Percentiles rank a stretch among this genome's conserved stretches.
phyloP scores from a whole-genome alignment of 2,113 vertebrate genomes.

The Pyrgilauda ruficollis region DNA sequence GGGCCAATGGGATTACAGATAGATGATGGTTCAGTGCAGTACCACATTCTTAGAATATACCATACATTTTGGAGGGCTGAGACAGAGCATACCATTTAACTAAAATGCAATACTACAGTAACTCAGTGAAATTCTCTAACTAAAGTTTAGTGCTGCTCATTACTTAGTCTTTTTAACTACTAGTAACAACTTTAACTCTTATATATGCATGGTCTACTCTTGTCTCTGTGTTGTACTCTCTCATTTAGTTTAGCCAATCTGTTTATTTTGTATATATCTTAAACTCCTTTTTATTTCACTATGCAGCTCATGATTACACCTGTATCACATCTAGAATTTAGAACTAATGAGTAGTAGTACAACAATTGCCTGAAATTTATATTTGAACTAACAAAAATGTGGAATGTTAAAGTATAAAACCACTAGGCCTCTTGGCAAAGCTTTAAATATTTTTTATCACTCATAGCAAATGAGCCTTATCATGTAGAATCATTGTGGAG shows the following conservation, averaged over 20 bases:
- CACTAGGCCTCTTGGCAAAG: not conserved
- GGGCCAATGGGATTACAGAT: too few species aligned
- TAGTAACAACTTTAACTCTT: not conserved
- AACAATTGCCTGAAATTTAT: not conserved
- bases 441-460: not conserved
- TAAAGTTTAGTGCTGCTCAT: not conserved
- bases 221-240: not conserved
- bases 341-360: not conserved
- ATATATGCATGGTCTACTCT: not conserved
- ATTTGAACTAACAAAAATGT: not conserved
- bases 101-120: not conserved
- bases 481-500: not conserved
- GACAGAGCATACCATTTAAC: too few species aligned
- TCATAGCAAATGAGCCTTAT: not conserved
- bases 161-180: not conserved
- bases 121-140: not conserved
- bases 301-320: not conserved
- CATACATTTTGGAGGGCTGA: too few species aligned
- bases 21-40: too few species aligned
- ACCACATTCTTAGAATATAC: too few species aligned
- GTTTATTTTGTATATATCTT: not conserved
- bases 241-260: not conserved
- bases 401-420: not conserved
- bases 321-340: not conserved
- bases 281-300: not conserved